Percentiles rank a stretch among this genome's conserved stretches.
Evolutionary conservation across 2,113 vertebrate species (phyloP).

Genomic region (Cranoglanis bouderius): DNA sequence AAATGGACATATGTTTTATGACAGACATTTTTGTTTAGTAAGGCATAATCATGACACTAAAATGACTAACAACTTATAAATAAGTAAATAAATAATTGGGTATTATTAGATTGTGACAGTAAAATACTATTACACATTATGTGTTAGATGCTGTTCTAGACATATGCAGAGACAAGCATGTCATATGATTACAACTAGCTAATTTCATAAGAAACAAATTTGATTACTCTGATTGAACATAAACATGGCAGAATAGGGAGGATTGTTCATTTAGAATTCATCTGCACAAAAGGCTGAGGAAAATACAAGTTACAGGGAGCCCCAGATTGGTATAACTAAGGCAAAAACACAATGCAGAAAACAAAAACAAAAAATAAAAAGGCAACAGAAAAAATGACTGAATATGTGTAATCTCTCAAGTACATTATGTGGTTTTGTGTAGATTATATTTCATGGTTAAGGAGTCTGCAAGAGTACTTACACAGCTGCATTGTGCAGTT

Average conservation of each 20-base stretch:
- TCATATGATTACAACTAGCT: constrained; percentile 61
- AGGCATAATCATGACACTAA: not conserved
- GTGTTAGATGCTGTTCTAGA: not conserved
- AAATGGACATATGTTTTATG: constrained; percentile 1
- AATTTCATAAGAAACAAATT: constrained; percentile 59
- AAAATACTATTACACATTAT: not conserved
- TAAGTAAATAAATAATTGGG: no score
- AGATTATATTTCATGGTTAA: not conserved
- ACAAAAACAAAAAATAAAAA: not conserved
- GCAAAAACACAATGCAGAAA: not conserved
- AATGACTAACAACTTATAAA: not conserved
- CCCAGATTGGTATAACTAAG: not conserved
- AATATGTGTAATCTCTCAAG: not conserved
- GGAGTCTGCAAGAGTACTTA: not conserved
- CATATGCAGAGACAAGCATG: constrained; percentile 51
- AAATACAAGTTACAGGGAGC: not conserved
- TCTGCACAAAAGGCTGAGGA: not conserved
- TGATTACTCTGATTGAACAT: constrained; percentile 45
- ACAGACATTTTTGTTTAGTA: not conserved
- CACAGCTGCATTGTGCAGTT: not conserved
- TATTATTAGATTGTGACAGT: not conserved
- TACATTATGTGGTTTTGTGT: not conserved
- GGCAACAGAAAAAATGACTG: not conserved
- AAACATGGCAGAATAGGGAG: constrained; percentile 42
- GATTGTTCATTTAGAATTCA: constrained; percentile 23